These are phyloP conservation scores for Drosophila pseudotalamancana DNA, from an alignment of 2,888 invertebrate species.

Conservation along the genomic window DNA sequence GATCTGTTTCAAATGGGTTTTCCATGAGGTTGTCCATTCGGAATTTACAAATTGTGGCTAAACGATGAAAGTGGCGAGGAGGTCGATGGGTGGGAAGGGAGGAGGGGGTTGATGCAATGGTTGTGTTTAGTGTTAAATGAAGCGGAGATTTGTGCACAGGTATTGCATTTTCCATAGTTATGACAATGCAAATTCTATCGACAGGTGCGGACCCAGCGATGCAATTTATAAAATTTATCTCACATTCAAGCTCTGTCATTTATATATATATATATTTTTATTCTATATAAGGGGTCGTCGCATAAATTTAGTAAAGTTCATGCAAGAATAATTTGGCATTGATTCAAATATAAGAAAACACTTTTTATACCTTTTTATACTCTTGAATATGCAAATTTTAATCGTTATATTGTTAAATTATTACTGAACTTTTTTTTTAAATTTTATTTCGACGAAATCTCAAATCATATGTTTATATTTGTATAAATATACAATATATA, in stretches of 20 bases:
- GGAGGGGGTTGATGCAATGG: not conserved
- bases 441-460: too few species aligned
- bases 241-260: not conserved
- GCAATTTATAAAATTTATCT: too few species aligned
- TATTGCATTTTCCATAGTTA: conserved; percentile 17
- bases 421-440: too few species aligned
- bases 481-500: too few species aligned
- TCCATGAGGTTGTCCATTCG: conserved; percentile 15
- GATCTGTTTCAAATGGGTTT: conserved; percentile 18
- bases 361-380: too few species aligned
- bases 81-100: too few species aligned
- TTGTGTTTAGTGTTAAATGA: conserved; percentile 37
- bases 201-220: not conserved
- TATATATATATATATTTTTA: not conserved
- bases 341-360: too few species aligned
- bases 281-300: not conserved
- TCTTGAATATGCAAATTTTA: too few species aligned
- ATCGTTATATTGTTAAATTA: too few species aligned
- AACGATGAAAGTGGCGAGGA: not conserved
- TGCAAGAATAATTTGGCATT: too few species aligned
- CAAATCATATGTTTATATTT: too few species aligned
- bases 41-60: conserved; percentile 4
- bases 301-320: too few species aligned
- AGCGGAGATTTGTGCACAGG: conserved; percentile 27
- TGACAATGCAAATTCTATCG: conserved; percentile 12